Evolutionary conservation across 2,113 vertebrate genomes (phyloP).

Genomic region (Siniperca chuatsi): DNA sequence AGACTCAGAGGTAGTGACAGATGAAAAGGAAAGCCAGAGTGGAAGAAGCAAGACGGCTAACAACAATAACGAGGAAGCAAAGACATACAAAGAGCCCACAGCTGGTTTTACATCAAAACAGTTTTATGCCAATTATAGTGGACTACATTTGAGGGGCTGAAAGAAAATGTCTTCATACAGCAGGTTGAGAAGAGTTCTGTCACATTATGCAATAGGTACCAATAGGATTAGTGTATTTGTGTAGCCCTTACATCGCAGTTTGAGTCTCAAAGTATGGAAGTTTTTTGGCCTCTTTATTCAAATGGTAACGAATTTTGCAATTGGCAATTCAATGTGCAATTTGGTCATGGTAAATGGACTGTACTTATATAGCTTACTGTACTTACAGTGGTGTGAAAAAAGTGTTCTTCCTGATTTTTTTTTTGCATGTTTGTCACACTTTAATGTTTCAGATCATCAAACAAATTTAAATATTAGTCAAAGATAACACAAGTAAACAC

Average conservation of each 20-base stretch:
- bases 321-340: no score
- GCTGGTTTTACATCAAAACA: slow-evolving; percentile 66
- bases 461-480: no score
- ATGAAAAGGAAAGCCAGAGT: slow-evolving; percentile 52
- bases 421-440: no score
- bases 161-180: slow-evolving; percentile 26
- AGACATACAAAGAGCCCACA: slow-evolving; percentile 56
- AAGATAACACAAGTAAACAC: no score
- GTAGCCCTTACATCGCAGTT: slow-evolving; percentile 27
- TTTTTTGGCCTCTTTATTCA: no score
- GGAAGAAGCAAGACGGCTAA: slow-evolving; percentile 56
- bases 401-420: no score
- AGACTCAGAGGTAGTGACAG: slow-evolving; percentile 37
- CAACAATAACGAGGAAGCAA: slow-evolving; percentile 63
- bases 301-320: no score
- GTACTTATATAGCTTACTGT: no score
- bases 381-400: no score
- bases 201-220: slow-evolving; percentile 48
- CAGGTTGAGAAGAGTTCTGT: slow-evolving; percentile 42
- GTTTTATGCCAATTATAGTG: slow-evolving; percentile 54
- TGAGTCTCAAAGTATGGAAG: slow-evolving; percentile 7
- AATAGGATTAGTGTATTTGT: slow-evolving; percentile 29
- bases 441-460: no score
- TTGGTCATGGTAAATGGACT: no score
- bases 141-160: slow-evolving; percentile 36